These are phyloP conservation scores for Pararge aegeria DNA, from an alignment of 1,140 invertebrate genomes.

Conservation along the genomic window DNA sequence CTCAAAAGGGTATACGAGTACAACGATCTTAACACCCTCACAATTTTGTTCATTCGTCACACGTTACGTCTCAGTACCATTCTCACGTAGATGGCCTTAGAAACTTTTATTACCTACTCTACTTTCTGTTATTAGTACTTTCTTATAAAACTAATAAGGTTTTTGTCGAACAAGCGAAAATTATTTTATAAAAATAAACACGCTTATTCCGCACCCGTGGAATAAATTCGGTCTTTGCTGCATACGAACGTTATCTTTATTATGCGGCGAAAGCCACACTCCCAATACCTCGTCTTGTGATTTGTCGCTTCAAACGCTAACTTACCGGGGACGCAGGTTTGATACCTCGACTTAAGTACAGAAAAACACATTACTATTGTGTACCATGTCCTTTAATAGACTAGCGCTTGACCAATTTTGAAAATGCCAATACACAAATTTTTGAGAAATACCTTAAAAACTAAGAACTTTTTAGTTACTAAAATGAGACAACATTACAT, in stretches of 20 bases:
- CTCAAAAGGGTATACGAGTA: conserved; percentile 27
- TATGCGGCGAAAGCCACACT: too few relatives aligned
- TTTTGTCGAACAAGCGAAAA: conserved; percentile 14
- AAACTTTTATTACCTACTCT: conserved; percentile 56
- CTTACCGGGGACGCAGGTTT: too few relatives aligned
- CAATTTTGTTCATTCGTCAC: conserved; percentile 55
- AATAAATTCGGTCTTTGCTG: too few relatives aligned
- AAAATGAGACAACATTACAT: neutral
- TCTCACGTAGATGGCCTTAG: conserved; percentile 50
- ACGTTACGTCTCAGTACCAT: conserved; percentile 54
- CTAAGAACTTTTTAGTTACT: neutral
- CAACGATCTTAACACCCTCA: conserved; percentile 36
- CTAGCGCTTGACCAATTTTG: too few relatives aligned
- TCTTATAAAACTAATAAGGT: conserved; percentile 27
- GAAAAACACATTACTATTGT: too few relatives aligned
- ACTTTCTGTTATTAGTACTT: conserved; percentile 48
- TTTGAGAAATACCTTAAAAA: neutral
- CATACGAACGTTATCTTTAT: too few relatives aligned
- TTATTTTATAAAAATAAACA: conserved; percentile 14
- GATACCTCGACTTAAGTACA: too few relatives aligned
- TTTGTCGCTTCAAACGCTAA: too few relatives aligned
- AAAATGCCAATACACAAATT: neutral
- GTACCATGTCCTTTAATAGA: too few relatives aligned
- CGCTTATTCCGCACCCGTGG: too few relatives aligned
- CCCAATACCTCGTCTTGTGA: too few relatives aligned